A percentile compares a stretch with the other conserved stretches of the same genome.
These are phyloP conservation scores for Paramormyrops hopkinsi DNA, from an alignment of 2,797 vertebrate species.

Conservation along the genomic window DNA sequence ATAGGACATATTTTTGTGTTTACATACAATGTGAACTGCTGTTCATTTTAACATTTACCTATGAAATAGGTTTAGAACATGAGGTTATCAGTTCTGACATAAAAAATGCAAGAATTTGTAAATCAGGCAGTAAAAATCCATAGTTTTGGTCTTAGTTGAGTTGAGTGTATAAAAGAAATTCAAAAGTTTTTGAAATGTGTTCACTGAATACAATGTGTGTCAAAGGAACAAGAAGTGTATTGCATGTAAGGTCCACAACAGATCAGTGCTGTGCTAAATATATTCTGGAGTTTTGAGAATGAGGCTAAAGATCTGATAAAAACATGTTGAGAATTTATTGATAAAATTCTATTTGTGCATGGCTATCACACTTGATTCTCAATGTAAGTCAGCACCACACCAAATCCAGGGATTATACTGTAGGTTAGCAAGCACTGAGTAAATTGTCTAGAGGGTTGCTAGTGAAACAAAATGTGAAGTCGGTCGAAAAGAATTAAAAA, in stretches of 20 bases:
- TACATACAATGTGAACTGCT: neutral
- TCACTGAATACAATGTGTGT: neutral
- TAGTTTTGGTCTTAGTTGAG: neutral
- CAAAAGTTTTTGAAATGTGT: neutral
- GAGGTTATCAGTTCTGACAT: neutral
- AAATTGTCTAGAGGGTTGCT: neutral
- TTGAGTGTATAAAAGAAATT: neutral
- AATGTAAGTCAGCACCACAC: too few relatives aligned
- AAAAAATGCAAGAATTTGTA: neutral
- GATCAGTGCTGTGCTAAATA: neutral
- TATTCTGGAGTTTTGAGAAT: neutral
- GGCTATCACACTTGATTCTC: too few relatives aligned
- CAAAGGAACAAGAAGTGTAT: neutral
- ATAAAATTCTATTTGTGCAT: neutral
- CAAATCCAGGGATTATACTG: neutral
- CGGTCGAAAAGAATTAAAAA: neutral
- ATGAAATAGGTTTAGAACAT: conserved; percentile 3
- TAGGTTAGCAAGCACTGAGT: neutral
- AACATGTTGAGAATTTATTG: too few relatives aligned
- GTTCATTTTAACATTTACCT: neutral
- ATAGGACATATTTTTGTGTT: neutral
- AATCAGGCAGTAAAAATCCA: neutral
- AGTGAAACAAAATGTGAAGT: neutral
- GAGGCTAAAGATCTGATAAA: too few relatives aligned
- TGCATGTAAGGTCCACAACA: neutral